Evolutionary conservation across 1,140 invertebrate species (phyloP), one percentile per base, ranked within the genome.

Genomic region (Planococcus citri): DNA sequence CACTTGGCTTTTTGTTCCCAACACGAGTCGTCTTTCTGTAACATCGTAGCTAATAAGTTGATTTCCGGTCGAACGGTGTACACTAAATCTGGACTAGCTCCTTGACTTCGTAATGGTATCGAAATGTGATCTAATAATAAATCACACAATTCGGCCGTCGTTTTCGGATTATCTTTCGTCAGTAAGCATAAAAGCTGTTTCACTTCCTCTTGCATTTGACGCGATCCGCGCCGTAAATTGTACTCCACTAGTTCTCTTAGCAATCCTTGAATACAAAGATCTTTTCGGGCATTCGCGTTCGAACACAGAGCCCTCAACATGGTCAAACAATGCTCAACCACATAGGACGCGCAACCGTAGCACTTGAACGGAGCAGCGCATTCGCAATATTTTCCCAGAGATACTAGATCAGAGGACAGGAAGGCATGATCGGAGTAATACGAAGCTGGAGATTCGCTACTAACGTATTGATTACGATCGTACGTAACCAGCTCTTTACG

Each of bases 271-370:
- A 86, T 85, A 76, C 92, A 95, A 0, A 97, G 80, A 0, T 88
- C 84, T 60, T 88, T 83, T 68, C 92, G 83, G 25, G 92, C 88
- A 6, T 85, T 83, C 3, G 84, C 82, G 75, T 91, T 92, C 21
- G 89, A 91, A 8, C 94, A 92, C 68, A 98, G 81, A n/a, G 94
- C 94, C 58, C 94, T 83, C 33, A 98, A 80, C 21, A 98, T 76
- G 3, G 94, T 97, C 2, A 98, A 83, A 79, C 94, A 96, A 78
- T 97, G 92, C 78, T 97, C 93, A 0, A 94, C 91, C 9, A 92
- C 91, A 14, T 90, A 85, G 27, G 89, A 83, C 0, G 89, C 89
- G 76, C 92, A 94, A 0, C 91, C 91, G 75, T 93, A 94, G 78
- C 92, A 94, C 8, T 85, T 73, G 68, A 57, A 68, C 41, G 51